Conservation (phyloP, 2,888 invertebrate species). For the Dicycla oo region DNA sequence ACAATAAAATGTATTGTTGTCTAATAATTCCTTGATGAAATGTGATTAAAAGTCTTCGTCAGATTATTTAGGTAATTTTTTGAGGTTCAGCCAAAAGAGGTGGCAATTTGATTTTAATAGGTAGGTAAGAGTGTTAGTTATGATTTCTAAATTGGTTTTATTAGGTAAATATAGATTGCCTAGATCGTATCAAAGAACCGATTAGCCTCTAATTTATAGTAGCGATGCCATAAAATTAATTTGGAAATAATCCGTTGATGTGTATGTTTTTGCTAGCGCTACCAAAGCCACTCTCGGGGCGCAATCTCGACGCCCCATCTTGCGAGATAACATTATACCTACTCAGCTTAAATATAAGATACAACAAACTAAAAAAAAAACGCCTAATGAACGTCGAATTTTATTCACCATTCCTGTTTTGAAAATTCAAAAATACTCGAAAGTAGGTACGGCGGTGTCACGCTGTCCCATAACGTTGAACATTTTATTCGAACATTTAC, state of each 20-base stretch:
- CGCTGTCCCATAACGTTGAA: conserved; percentile 83
- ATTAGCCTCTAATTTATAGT: conserved; percentile 36
- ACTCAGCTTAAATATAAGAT: conserved; percentile 81
- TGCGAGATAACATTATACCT: conserved; percentile 79
- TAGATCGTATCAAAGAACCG: not conserved
- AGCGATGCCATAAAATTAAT: conserved; percentile 12
- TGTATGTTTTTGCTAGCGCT: conserved; percentile 79
- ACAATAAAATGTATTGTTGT: no score
- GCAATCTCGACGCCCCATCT: conserved; percentile 86
- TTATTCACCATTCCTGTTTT: conserved; percentile 79
- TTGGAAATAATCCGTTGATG: conserved; percentile 30
- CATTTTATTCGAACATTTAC: conserved; percentile 82
- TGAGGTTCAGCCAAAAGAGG: not conserved
- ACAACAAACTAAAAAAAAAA: conserved; percentile 75
- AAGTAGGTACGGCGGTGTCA: conserved; percentile 78
- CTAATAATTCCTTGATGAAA: no score
- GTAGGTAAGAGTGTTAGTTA: conserved; percentile 1
- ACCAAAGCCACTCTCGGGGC: conserved; percentile 73
- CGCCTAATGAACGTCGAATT: conserved; percentile 81
- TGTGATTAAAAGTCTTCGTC: no score
- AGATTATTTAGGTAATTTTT: no score
- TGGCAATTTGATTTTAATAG: not conserved
- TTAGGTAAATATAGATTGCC: conserved; percentile 4
- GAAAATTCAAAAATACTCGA: conserved; percentile 74
- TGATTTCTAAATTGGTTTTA: conserved; percentile 13